Conservation (phyloP, 1,140 invertebrate genomes). For the Hesperophylax magnus region DNA sequence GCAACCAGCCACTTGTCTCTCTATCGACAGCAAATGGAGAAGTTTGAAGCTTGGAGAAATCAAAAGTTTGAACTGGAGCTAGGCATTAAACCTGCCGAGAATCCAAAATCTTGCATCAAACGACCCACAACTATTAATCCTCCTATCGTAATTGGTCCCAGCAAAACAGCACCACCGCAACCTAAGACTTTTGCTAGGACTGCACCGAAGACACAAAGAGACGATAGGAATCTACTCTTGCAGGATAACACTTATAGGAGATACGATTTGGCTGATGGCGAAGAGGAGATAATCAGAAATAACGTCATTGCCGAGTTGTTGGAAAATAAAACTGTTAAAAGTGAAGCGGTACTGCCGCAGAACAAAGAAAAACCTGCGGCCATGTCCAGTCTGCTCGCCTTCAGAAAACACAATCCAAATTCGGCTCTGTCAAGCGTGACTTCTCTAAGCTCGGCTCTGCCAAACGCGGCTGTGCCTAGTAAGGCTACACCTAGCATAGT, state of each 20-base stretch:
- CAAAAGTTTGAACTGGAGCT: slow-evolving; percentile 26
- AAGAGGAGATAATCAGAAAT: slow-evolving; percentile 16
- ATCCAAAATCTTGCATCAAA: not conserved
- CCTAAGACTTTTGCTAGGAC: not conserved
- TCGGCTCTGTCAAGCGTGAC: not conserved
- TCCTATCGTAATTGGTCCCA: not conserved
- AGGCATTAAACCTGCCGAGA: not conserved
- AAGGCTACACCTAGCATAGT: not conserved
- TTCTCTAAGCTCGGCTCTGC: not conserved
- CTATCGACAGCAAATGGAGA: slow-evolving; percentile 42
- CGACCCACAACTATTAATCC: not conserved
- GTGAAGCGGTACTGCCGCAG: not conserved
- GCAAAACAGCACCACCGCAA: not conserved
- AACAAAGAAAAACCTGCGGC: not conserved
- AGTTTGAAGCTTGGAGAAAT: slow-evolving; percentile 28
- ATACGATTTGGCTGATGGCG: slow-evolving; percentile 17
- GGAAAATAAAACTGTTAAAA: slow-evolving; percentile 2
- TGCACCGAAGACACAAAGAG: not conserved
- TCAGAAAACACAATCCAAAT: slow-evolving; percentile 37
- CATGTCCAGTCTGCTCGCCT: slow-evolving; percentile 47
- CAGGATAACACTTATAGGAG: slow-evolving; percentile 3
- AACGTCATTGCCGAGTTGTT: slow-evolving; percentile 21
- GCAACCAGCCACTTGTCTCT: slow-evolving; percentile 8
- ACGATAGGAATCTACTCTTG: not conserved
- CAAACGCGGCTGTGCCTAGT: not conserved